Base-by-base conservation (phyloP, 1,140 invertebrate species). In the Solenopsis invicta region DNA sequence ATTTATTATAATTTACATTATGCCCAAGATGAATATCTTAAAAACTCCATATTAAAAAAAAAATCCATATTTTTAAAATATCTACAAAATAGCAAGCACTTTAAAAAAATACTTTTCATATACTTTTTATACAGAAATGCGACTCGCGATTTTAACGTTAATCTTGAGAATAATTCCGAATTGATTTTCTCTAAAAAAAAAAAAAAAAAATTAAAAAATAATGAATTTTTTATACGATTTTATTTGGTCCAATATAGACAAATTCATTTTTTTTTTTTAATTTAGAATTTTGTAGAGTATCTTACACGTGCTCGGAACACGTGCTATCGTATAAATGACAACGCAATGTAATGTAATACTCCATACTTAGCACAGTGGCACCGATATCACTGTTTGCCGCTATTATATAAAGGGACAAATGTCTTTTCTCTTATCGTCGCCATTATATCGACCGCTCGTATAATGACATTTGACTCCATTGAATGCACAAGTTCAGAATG, bases 381-480 rank as follows among this genome's bases (percentile, higher is more conserved):
- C 34, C 69, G 69, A 75, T 84, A 84, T 61, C 69, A 21, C 4
- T n/a, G 18, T 13, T 41, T 41, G 16, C 10, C 10, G 56, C 67
- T 74, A 75, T 84, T 84, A 74, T 84, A n/a, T 45, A 48, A 9
- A 37, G 8, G 37, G 37, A 84, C 80, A 74, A 75, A 81, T 81
- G 64, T 21, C 21, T 71, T 84, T 75, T 8, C 29, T n/a, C n/a
- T 75, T 84, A 84, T 84, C 80, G 5, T 29, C 37, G 16, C 34
- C 66, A 18, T 56, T 56, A 71, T 56, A 59, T 52, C 24, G 80
- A 74, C 10, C 24, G 18, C 41, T 41, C 24, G 9, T 54, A 50
- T 62, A 75, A 50, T 61, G 67, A 74, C 67, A 48, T 84, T 74
- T 71, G 69, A 74, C 52, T 62, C 21, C 41, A 82, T 59, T 82